Percentiles rank a stretch among this genome's conserved stretches.
phyloP scores from a whole-genome alignment of 2,888 invertebrate species.

The Cybosia mesomella region DNA sequence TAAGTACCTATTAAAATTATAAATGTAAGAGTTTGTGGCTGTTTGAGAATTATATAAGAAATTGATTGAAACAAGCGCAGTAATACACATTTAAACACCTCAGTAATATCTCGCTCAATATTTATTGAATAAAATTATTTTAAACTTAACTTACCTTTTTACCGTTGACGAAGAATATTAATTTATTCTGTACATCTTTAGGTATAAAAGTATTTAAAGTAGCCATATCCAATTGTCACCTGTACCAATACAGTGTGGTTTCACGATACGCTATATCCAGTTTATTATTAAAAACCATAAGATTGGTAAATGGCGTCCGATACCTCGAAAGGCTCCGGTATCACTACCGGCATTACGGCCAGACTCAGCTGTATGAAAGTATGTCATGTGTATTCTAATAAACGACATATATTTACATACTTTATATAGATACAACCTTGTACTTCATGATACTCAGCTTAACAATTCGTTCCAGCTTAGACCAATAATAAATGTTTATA shows the following conservation, averaged over 20 bases:
- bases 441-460: too few relatives aligned
- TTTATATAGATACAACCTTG: too few relatives aligned
- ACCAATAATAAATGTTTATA: too few relatives aligned
- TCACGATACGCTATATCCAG: background rate
- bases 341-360: slow-evolving; percentile 25
- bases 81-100: background rate
- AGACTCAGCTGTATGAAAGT: background rate
- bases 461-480: too few relatives aligned
- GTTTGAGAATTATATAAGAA: background rate
- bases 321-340: slow-evolving; percentile 39
- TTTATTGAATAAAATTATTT: background rate
- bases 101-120: background rate
- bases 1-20: background rate
- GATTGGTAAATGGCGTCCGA: slow-evolving; percentile 31
- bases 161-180: slow-evolving; percentile 89
- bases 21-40: too few relatives aligned
- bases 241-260: background rate
- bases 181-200: slow-evolving; percentile 60
- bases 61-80: background rate
- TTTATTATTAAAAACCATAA: slow-evolving; percentile 12
- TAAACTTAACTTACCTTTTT: slow-evolving; percentile 83
- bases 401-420: background rate
- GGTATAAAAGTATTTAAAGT: slow-evolving; percentile 60
- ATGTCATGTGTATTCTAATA: background rate
- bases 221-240: slow-evolving; percentile 48